Conservation (phyloP, 1,140 invertebrate species). For the Drosophila bipectinata region DNA sequence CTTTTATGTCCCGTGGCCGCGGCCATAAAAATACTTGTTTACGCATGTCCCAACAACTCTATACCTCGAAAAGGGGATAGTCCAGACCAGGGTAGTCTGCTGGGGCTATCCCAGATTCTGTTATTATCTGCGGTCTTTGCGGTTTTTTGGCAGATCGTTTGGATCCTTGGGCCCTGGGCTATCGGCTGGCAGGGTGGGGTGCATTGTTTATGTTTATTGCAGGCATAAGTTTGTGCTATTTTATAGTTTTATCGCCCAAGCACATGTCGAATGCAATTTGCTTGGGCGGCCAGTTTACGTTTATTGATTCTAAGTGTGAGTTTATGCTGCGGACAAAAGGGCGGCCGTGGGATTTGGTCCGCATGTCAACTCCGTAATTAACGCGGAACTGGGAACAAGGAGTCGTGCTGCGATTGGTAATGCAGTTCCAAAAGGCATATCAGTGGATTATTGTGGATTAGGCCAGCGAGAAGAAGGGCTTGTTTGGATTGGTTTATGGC, state of each 20-base stretch:
- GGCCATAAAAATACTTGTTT: slow-evolving; percentile 78
- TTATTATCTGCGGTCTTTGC: slow-evolving; percentile 17
- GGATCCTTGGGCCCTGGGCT: background rate
- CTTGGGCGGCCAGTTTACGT: slow-evolving; percentile 72
- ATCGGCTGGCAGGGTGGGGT: background rate
- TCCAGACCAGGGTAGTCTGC: background rate
- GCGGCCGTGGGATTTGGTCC: slow-evolving; percentile 57
- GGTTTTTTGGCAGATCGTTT: slow-evolving; percentile 51
- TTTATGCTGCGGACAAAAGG: slow-evolving; percentile 60
- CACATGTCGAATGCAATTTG: slow-evolving; percentile 56
- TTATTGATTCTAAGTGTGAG: slow-evolving; percentile 82
- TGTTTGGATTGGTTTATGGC: slow-evolving; percentile 45
- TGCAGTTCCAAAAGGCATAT: slow-evolving; percentile 30
- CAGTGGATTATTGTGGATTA: slow-evolving; percentile 63
- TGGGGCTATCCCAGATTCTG: background rate
- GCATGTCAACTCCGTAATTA: slow-evolving; percentile 75
- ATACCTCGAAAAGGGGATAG: slow-evolving; percentile 29
- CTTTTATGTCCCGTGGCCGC: slow-evolving; percentile 59
- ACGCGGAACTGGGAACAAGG: slow-evolving; percentile 42
- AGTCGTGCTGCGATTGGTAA: slow-evolving; percentile 55
- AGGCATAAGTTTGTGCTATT: slow-evolving; percentile 76
- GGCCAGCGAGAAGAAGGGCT: slow-evolving; percentile 5
- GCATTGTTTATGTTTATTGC: slow-evolving; percentile 73
- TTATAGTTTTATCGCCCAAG: slow-evolving; percentile 75
- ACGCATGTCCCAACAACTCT: slow-evolving; percentile 77